Evolutionary conservation across 2,113 vertebrate genomes (phyloP), one percentile per base, ranked within the genome.

Genomic region (Apteryx owenii): DNA sequence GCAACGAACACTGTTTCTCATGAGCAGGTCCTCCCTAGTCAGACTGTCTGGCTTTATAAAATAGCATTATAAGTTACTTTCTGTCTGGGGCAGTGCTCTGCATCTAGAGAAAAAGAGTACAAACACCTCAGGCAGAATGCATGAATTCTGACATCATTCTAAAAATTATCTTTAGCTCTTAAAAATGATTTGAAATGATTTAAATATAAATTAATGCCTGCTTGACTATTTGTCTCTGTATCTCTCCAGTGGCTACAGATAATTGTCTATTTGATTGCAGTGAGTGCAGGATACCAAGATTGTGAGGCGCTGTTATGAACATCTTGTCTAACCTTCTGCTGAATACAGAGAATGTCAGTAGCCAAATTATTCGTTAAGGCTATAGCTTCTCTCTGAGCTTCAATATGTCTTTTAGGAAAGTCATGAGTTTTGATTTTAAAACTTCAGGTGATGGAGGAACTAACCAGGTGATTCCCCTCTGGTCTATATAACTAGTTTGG

Each of bases 251-350:
- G 73, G 81, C 85, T 96, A 71, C 50, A 91, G 64, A 91, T 94
- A 95, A 93, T 88, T 81, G 75, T 46, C 64, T 83, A 60, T 89
- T 93, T 95, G 75, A 89, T 81, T 91, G 87, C 77, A 92, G 76
- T 4, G 1, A 88, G 72, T 88, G 90, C 85, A 93, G 91, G 90
- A 83, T 64, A 85, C 72, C 22, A 90, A 71, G 60, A 83, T 71
- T 95, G 95, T 81, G 85, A 95, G 46, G 68, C 46, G 60, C 77
- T 93, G 71, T 94, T 88, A 60, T 70, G 78, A 95, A 85, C 87
- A 95, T 90, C 68, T 95, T 94, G 70, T 83, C 71, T 91, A 94
- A 77, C 89, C 89, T 80, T 88, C 91, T 96, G 89, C 87, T 94
- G 89, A 94, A 95, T 83, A 66, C 79, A 88, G 82, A 83, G 60